Evolutionary conservation across 2,797 vertebrate genomes (phyloP).

Genomic region (Chiloscyllium punctatum): DNA sequence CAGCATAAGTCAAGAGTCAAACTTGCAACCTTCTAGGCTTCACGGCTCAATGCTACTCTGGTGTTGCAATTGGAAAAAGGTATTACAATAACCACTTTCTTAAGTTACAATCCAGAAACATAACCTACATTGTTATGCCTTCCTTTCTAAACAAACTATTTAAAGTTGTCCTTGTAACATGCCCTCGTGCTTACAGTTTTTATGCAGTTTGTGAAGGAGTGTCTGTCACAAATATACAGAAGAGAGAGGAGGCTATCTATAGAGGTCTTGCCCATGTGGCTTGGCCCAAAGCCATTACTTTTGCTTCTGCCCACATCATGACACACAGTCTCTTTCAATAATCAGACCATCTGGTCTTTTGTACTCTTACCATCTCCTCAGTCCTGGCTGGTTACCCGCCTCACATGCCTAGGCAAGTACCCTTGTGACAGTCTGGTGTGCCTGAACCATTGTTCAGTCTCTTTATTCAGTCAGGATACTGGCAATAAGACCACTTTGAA

Average conservation of each 20-base stretch:
- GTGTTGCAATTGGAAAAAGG: neutral
- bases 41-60: neutral
- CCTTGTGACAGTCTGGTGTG: neutral
- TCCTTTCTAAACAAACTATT: neutral
- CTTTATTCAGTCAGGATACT: neutral
- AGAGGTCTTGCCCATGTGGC: neutral
- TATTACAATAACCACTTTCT: neutral
- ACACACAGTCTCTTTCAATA: slow-evolving; percentile 33
- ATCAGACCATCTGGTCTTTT: slow-evolving; percentile 26
- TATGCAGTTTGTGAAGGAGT: neutral
- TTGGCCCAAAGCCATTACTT: slow-evolving; percentile 10
- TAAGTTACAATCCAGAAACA: neutral
- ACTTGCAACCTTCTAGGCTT: neutral
- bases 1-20: neutral
- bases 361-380: neutral
- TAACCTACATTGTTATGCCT: neutral
- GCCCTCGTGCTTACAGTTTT: neutral
- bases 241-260: neutral
- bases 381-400: slow-evolving; percentile 4
- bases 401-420: slow-evolving; percentile 32
- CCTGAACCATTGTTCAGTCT: neutral
- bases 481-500: neutral
- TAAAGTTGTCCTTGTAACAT: neutral
- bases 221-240: neutral
- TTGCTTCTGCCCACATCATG: slow-evolving; percentile 24